Base-by-base conservation (phyloP, 2,888 invertebrate species). In the Nemapogon koenigi region DNA sequence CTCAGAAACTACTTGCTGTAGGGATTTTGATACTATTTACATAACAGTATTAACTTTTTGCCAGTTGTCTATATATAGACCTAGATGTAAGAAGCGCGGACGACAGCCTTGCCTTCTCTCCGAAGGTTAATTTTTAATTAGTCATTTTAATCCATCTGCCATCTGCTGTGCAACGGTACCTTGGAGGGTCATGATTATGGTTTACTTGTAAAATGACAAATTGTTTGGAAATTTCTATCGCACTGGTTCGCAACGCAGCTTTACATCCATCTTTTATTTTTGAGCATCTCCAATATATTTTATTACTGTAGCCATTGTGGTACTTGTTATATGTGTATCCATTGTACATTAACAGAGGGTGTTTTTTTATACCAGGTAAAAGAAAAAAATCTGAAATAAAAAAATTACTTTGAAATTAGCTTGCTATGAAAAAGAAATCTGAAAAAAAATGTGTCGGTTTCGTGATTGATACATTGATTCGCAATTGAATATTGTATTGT, bases 241-340 rank as follows among this genome's bases (percentile, higher is more conserved):
- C 35, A 4, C 26, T 30, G 4, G 44, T 44, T 16, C 39, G 38
- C 18, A 46, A 28, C 6, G 16, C n/a, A 4, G 39, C 39, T 22
- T 11, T 27, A 18, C 39, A 39, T 6, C 35, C 35, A 3, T 14
- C n/a, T 4, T 22, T 27, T 3, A 26, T 13, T 14, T 26, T 4
- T 3, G 37, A 37, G 28, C 37, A 37, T 13, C 18, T 31, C 17
- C 31, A 30, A 4, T 6, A 4, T n/a, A 28, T 16, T n/a, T 3
- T 2, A 14, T 16, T 18, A 19, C 15, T 18, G n/a, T 2, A 4
- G 3, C 13, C 4, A 4, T n/a, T 27, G 3, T 27, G 6, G n/a
- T 4, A 11, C n/a, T 13, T n/a, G n/a, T 27, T 27, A 13, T 27
- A 27, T 4, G 28, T 27, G 28, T 7, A 27, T 13, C n/a, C n/a